Percentiles rank a stretch among this genome's conserved stretches.
Conservation (phyloP, 2,797 vertebrate species). For the Enteromius afrohamiltoni region DNA sequence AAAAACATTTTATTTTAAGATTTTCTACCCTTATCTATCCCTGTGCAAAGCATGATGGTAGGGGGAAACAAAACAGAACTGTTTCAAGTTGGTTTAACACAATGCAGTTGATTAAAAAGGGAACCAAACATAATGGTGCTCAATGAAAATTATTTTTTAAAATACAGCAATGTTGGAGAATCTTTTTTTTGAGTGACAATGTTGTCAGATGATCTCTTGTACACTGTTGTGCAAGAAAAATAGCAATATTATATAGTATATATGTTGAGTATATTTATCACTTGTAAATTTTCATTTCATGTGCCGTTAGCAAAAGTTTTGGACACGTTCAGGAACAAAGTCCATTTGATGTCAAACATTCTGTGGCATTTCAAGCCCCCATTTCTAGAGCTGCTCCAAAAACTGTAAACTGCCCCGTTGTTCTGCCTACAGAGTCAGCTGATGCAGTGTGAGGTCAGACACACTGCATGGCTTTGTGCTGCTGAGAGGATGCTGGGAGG, state of each 20-base stretch:
- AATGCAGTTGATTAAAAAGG: too few relatives aligned
- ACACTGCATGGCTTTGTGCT: constrained; percentile 58
- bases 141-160: too few relatives aligned
- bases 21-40: too few relatives aligned
- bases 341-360: neutral
- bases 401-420: constrained; percentile 27
- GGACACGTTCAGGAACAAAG: neutral
- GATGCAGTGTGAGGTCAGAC: constrained; percentile 42
- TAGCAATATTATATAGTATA: neutral
- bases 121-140: too few relatives aligned
- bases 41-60: too few relatives aligned
- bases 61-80: too few relatives aligned
- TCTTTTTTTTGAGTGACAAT: too few relatives aligned
- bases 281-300: neutral
- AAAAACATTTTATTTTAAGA: too few relatives aligned
- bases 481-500: constrained; percentile 33
- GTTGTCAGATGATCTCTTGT: too few relatives aligned
- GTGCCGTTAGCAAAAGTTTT: neutral
- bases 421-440: constrained; percentile 50
- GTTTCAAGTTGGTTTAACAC: too few relatives aligned
- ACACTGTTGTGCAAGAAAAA: neutral
- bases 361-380: constrained; percentile 13
- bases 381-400: constrained; percentile 7
- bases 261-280: neutral
- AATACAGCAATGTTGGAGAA: too few relatives aligned